Conservation (phyloP, 2,113 vertebrate genomes). For the Micromys minutus region DNA sequence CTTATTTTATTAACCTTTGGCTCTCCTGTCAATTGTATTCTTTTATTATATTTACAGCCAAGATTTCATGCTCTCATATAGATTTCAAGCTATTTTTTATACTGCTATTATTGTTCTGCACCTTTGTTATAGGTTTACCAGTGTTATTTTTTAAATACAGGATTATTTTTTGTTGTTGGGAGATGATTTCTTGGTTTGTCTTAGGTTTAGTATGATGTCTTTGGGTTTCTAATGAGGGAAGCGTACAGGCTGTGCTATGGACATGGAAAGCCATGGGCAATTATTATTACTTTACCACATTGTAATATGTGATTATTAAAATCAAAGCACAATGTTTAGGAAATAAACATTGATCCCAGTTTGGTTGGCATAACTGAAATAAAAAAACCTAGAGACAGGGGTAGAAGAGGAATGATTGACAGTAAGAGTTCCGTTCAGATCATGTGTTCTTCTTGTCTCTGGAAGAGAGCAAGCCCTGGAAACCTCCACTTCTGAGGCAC, state of each 20-base stretch:
- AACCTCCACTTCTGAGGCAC: neutral
- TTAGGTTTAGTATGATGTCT: neutral
- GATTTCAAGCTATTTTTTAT: neutral
- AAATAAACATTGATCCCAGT: neutral
- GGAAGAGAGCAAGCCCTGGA: rapidly evolving
- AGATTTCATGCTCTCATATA: neutral
- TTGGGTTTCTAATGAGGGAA: neutral
- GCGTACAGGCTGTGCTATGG: no score
- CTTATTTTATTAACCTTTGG: neutral
- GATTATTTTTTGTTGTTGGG: neutral
- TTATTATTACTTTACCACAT: neutral
- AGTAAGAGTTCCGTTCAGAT: neutral
- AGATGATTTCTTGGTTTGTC: neutral
- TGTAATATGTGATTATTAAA: neutral
- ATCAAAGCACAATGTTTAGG: neutral
- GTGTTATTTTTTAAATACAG: neutral
- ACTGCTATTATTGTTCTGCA: neutral
- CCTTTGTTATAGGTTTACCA: neutral
- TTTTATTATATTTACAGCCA: neutral
- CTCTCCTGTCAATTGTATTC: neutral
- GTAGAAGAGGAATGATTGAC: neutral
- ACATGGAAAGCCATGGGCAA: neutral
- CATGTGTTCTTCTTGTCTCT: neutral
- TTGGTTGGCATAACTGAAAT: no score
- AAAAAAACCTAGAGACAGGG: neutral